A percentile compares a stretch with the other conserved stretches of the same genome.
Evolutionary conservation across 1,140 invertebrate species (phyloP).

Genomic region (Rhopalosiphum maidis): DNA sequence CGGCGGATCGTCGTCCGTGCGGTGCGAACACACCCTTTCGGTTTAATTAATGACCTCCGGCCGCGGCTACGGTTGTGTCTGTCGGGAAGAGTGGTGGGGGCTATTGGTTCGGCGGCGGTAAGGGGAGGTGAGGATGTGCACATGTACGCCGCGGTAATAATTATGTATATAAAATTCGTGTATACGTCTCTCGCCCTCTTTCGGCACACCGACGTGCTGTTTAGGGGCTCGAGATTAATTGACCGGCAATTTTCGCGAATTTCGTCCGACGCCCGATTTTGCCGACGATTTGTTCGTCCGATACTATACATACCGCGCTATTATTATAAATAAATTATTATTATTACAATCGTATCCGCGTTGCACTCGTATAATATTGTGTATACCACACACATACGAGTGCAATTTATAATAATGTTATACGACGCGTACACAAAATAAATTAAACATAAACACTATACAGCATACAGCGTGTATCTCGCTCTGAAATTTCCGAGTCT

Average conservation of each 20-base stretch:
- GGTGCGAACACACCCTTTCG: slow-evolving; percentile 40
- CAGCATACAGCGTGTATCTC: not conserved
- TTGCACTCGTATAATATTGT: too few species aligned
- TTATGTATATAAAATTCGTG: not conserved
- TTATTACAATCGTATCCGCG: not conserved
- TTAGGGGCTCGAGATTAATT: slow-evolving; percentile 54
- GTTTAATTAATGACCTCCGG: slow-evolving; percentile 45
- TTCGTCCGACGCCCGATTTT: slow-evolving; percentile 17
- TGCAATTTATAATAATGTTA: not conserved
- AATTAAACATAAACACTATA: not conserved
- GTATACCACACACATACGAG: not conserved
- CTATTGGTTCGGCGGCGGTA: not conserved
- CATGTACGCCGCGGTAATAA: not conserved
- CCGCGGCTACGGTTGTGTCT: not conserved
- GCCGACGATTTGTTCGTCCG: not conserved
- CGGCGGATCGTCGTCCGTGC: not conserved
- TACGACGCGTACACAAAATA: not conserved
- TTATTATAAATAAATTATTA: not conserved
- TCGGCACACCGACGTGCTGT: not conserved
- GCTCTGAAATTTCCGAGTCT: not conserved
- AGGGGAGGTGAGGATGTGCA: not conserved
- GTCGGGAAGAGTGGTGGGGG: not conserved
- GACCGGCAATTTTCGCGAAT: slow-evolving; percentile 41
- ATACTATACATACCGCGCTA: too few species aligned
- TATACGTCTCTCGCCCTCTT: not conserved